Conservation (phyloP, 2,797 vertebrate species). For the Argya squamiceps region DNA sequence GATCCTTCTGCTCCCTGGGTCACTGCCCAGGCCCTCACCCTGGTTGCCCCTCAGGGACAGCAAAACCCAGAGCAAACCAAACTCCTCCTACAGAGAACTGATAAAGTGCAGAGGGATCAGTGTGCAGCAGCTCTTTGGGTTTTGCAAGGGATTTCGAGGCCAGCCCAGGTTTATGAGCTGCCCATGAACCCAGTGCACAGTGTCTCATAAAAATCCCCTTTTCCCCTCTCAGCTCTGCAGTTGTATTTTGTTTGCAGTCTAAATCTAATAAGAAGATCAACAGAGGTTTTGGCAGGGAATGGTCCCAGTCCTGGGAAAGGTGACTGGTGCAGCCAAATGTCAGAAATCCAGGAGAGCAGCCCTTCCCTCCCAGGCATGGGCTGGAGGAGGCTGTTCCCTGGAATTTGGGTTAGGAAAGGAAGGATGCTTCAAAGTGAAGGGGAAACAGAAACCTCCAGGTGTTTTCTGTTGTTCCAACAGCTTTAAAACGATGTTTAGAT, state of each 20-base stretch:
- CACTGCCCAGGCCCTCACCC: fast-evolving
- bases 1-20: not conserved
- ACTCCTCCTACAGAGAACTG: not conserved
- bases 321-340: not conserved
- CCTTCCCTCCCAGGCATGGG: not conserved
- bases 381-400: no score
- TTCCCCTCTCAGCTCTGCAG: not conserved
- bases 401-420: not conserved
- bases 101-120: not conserved
- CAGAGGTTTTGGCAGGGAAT: not conserved
- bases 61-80: not conserved
- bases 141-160: not conserved
- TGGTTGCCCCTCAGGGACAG: not conserved
- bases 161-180: not conserved
- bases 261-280: not conserved
- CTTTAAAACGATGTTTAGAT: not conserved
- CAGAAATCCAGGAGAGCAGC: not conserved
- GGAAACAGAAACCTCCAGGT: not conserved
- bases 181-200: not conserved
- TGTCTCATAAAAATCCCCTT: not conserved
- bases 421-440: not conserved
- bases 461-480: not conserved
- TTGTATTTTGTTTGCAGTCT: not conserved
- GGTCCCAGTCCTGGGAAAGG: fast-evolving
- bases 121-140: not conserved